Evolutionary conservation across 2,888 invertebrate genomes (phyloP), one percentile per base, ranked within the genome.

Genomic region (Lysandra coridon): DNA sequence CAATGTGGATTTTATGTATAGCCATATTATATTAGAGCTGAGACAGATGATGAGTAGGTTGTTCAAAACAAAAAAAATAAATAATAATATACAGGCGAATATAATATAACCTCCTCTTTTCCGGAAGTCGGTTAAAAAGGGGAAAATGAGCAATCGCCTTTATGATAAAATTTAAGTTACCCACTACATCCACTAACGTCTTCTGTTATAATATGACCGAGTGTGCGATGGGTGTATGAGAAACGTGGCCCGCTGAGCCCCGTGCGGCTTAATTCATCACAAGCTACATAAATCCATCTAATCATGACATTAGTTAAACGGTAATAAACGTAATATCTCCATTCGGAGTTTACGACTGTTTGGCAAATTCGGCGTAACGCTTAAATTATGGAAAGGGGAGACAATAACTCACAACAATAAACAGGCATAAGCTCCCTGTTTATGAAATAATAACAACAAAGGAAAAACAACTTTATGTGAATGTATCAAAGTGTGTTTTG

Each of bases 331-430:
- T 23, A 44, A 69, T 69, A 53, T 53, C 23, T 30, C 57, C 60
- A 37, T 60, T 49, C n/a, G 1, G 23, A 17, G 69, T 78, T 49
- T 44, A 64, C 78, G 64, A 69, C 12, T 44, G 37, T 73, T 64
- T 78, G 69, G 17, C 33, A 78, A 78, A 78, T 78, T 78, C n/a
- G 53, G 78, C 64, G n/a, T 74, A 74, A 17, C 64, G 44, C 17
- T 23, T 74, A 69, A 81, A 84, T 84, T 84, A 82, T 80, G 80
- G 81, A 81, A 84, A 84, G 82, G 85, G 83, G 82, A 82, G 79
- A 83, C 83, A 82, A 86, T 88, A 91, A 90, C 83, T 91, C 89
- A 91, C 87, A 84, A 85, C 84, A 85, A 88, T 88, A 87, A 89
- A 89, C 88, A 87, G 87, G 83, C 80, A 83, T 90, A 90, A 91